Conservation (phyloP, 2,797 vertebrate species). For the Pyrrhura leucotis region DNA sequence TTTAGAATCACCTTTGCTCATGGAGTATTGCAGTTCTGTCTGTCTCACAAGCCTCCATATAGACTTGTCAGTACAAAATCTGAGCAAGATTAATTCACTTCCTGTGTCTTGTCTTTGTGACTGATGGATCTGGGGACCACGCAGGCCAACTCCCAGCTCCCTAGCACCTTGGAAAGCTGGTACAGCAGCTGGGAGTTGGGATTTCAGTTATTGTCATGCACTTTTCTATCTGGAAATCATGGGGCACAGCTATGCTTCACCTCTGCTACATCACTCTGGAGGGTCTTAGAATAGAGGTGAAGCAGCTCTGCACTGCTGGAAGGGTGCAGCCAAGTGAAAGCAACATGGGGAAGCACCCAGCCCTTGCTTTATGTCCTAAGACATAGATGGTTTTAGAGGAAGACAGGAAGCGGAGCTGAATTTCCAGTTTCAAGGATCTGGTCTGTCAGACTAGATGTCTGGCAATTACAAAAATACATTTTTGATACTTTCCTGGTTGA, state of each 20-base stretch:
- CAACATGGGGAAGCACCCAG: not conserved
- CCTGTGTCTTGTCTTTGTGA: not conserved
- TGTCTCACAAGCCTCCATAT: not conserved
- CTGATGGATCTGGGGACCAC: not conserved
- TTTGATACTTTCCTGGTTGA: not conserved
- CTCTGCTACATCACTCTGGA: not conserved
- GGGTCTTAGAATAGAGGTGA: not conserved
- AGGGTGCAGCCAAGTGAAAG: not conserved
- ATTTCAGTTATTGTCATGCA: not conserved
- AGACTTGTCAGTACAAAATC: not conserved
- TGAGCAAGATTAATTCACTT: not conserved
- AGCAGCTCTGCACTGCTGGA: not conserved
- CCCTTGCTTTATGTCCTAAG: not conserved
- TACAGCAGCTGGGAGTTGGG: not conserved
- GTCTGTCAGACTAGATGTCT: not conserved
- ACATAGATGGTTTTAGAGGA: not conserved
- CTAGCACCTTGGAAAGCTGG: not conserved
- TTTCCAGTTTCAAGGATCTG: not conserved
- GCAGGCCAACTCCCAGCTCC: not conserved
- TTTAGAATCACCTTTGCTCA: not conserved
- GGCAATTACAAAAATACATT: not conserved
- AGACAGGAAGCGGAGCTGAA: not conserved
- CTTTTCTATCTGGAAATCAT: fast-evolving
- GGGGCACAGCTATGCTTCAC: not conserved
- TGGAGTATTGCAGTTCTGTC: not conserved